phyloP scores from a whole-genome alignment of 2,797 vertebrate species.

The Apogon hyalosoma region DNA sequence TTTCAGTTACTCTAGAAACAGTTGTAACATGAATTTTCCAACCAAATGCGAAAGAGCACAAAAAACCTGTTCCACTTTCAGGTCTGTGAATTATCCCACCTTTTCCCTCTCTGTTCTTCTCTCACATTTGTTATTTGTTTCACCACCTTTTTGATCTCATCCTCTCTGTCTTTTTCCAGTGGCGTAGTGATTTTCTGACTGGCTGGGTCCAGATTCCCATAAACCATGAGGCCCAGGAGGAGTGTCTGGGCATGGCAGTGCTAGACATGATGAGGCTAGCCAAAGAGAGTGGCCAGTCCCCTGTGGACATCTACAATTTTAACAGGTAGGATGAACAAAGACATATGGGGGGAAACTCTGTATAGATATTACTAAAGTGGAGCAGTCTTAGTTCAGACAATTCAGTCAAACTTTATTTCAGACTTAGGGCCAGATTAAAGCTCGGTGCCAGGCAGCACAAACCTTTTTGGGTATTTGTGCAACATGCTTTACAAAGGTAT shows the following conservation, averaged over 20 bases:
- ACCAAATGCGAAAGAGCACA: no score
- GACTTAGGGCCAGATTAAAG: no score
- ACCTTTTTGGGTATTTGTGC: no score
- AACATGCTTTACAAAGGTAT: no score
- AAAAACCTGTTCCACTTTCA: no score
- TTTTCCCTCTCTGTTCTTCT: background rate
- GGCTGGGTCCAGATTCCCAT: slow-evolving; percentile 88
- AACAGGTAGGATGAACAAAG: slow-evolving; percentile 84
- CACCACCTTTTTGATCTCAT: background rate
- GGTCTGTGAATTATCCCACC: no score
- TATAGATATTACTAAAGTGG: no score
- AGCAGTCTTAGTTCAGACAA: no score
- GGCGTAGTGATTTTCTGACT: slow-evolving; percentile 93
- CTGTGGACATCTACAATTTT: slow-evolving; percentile 90
- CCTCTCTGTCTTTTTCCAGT: slow-evolving; percentile 76
- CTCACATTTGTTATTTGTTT: background rate
- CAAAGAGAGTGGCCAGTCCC: slow-evolving; percentile 90
- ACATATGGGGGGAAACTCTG: no score
- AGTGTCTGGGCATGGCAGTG: slow-evolving; percentile 97
- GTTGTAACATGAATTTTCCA: no score
- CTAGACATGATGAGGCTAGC: slow-evolving; percentile 98
- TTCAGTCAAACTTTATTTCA: no score
- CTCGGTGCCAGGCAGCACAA: no score
- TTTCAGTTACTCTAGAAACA: background rate
- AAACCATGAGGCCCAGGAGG: slow-evolving; percentile 94